Evolutionary conservation across 1,140 invertebrate species (phyloP).

Genomic region (Nomia melanderi): DNA sequence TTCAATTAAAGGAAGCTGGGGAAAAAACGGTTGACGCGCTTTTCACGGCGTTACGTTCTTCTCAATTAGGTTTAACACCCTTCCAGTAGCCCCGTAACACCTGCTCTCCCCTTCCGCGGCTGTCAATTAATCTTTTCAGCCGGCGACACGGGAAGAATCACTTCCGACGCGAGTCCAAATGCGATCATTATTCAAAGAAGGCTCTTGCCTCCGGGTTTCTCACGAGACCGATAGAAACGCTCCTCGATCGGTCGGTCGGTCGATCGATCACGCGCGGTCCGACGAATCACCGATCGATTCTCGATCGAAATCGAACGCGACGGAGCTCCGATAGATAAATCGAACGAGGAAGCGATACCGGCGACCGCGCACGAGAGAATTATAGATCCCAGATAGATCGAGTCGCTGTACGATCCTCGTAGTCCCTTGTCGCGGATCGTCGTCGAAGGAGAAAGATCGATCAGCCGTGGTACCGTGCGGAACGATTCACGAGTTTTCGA

Average conservation of each 20-base stretch:
- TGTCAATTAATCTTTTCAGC: constrained; percentile 12
- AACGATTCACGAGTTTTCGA: background rate
- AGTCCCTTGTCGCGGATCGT: background rate
- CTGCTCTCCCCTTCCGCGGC: background rate
- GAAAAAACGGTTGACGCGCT: background rate
- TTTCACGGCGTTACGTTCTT: background rate
- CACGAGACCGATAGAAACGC: too few species aligned
- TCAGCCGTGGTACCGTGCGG: background rate
- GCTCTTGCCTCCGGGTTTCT: background rate
- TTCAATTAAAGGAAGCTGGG: background rate
- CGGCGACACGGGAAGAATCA: constrained; percentile 8
- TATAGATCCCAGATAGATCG: background rate
- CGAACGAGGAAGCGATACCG: background rate
- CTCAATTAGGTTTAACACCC: constrained; percentile 22
- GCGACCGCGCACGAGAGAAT: background rate
- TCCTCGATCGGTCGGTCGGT: background rate
- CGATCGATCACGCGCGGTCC: too few species aligned
- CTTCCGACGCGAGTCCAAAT: background rate
- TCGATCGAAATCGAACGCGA: too few species aligned
- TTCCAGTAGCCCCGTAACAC: background rate
- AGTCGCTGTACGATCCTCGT: background rate
- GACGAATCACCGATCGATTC: too few species aligned
- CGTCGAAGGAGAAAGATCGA: constrained; percentile 11
- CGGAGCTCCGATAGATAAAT: background rate
- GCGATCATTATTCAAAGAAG: constrained; percentile 9